Evolutionary conservation across 2,888 invertebrate genomes (phyloP), one percentile per base, ranked within the genome.

Genomic region (Heterodera filipjevi): DNA sequence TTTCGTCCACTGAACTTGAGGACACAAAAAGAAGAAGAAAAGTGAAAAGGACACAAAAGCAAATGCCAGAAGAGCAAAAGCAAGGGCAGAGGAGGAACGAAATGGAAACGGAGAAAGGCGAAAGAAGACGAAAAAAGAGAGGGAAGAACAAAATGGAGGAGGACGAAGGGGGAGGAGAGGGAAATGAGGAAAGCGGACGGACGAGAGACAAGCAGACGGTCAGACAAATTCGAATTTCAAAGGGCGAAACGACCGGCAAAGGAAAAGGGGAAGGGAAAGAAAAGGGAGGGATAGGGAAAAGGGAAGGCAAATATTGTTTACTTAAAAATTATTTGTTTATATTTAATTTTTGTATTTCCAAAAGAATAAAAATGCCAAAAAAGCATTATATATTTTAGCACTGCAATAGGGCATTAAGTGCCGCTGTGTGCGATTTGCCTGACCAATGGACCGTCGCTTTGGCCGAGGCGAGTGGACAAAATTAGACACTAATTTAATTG

Each of bases 391-490:
- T 16, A 10, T n/a, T 76, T 66, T 35, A 76, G 76, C 66, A 35
- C 30, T 76, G 76, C 76, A 35, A 53, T 27, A 66, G n/a, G 5
- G 39, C 59, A 66, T 39, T 76, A 35, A 64, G 66, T 19, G 76
- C 68, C 66, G 16, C 35, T 8, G 66, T 76, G 22, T 76, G 76
- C 66, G 59, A 64, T 44, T 44, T 46, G 66, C 76, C 66, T 27
- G 76, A 76, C 66, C 66, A 76, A 66, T 76, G 76, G 76, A 76
- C 76, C n/a, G 76, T 33, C 22, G 76, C 76, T 1, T 35, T 76
- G 19, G 66, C n/a, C 19, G 68, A 68, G 33, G 68, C 27, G 10
- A 22, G 59, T 22, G 53, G 22, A 19, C n/a, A n/a, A n/a, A n/a
- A n/a, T n/a, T n/a, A n/a, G n/a, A n/a, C 22, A 22, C 30, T 44